Percentiles rank a stretch among this genome's conserved stretches.
Conservation (phyloP, 2,888 invertebrate genomes). For the Limenitis camilla region DNA sequence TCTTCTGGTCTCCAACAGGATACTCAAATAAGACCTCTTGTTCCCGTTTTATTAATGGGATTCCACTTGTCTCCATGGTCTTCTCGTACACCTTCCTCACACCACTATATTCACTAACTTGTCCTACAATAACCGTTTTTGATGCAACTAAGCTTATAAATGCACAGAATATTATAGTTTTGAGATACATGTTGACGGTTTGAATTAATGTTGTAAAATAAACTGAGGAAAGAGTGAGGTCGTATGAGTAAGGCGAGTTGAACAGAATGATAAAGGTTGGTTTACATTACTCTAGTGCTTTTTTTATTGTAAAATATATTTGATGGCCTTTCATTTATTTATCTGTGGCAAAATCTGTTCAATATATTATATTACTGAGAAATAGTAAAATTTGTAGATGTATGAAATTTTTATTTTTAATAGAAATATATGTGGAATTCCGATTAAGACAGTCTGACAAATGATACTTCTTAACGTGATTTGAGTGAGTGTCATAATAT, state of each 20-base stretch:
- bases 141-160: slow-evolving; percentile 34
- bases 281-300: slow-evolving; percentile 12
- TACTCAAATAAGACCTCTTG: slow-evolving; percentile 48
- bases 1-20: slow-evolving; percentile 44
- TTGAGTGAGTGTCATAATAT: too few species aligned
- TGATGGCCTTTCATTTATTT: too few species aligned
- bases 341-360: too few species aligned
- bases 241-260: slow-evolving; percentile 12
- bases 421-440: too few species aligned
- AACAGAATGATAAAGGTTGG: slow-evolving; percentile 2
- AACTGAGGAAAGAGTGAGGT: slow-evolving; percentile 8
- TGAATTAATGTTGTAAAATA: slow-evolving; percentile 12
- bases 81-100: slow-evolving; percentile 48
- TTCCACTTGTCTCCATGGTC: slow-evolving; percentile 30
- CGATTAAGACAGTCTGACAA: too few species aligned
- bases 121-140: slow-evolving; percentile 51
- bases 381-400: too few species aligned
- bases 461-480: too few species aligned
- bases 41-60: slow-evolving; percentile 49
- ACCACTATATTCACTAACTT: slow-evolving; percentile 42
- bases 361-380: too few species aligned
- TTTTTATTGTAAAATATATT: background rate
- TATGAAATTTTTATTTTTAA: too few species aligned
- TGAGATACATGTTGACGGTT: slow-evolving; percentile 22
- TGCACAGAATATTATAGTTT: slow-evolving; percentile 20